Base-by-base conservation (phyloP, 1,140 invertebrate genomes). In the Ooceraea biroi region DNA sequence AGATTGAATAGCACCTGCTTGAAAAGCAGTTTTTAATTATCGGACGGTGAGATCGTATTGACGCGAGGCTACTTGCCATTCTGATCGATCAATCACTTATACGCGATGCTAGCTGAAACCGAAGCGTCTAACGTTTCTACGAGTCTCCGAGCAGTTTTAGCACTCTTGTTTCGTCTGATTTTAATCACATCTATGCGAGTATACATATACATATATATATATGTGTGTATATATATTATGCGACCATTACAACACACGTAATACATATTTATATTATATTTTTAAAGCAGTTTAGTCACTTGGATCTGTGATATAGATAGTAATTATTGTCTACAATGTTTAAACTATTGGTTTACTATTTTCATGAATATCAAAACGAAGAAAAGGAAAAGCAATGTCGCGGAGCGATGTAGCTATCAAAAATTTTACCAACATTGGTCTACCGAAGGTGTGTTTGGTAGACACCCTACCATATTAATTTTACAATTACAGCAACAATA, bases 261-360 rank as follows among this genome's bases (percentile, higher is more conserved):
- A 89, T 65, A 86, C 91, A 93, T 94, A 93, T 94, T 94, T 94
- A 93, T 94, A 94, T 93, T 94, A 94, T 94, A 94, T 94, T 94
- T 94, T 94, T 94, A 93, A 94, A 94, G 92, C 90, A 94, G 91
- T 94, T 94, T 94, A 94, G 94, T 94, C 94, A 94, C 93, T 94
- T 94, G 93, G 86, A 94, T 94, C 94, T 94, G 94, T 94, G 94
- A 94, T 94, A 94, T 94, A 94, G 94, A 93, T 94, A 94, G 94
- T 94, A 94, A 94, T 94, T 94, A 94, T 94, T 93, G 85, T 94
- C 93, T 93, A 93, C 92, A 92, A 94, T 84, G 86, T 92, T 94
- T 92, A 91, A 91, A 93, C 90, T 91, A 94, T 94, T 94, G 92
- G 93, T 94, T 93, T 90, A 92, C 87, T 90, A 91, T 94, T 94